Evolutionary conservation across 2,888 invertebrate genomes (phyloP), one percentile per base, ranked within the genome.

Genomic region (Campoplex nolae): DNA sequence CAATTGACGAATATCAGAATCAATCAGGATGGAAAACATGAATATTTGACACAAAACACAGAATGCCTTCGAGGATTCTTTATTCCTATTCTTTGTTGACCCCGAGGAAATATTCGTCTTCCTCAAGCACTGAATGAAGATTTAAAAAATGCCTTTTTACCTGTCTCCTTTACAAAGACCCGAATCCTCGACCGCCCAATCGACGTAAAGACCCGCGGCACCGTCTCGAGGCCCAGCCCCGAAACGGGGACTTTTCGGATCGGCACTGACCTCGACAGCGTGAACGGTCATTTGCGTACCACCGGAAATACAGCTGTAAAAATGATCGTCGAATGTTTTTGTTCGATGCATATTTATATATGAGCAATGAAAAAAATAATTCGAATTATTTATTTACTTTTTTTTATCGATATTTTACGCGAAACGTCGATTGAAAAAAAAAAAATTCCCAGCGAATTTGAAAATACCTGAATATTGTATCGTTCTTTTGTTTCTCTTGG

Each of bases 131-230:
- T 23, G 23, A 79, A 18, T 42, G 18, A 23, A 4, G 18, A 42
- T 62, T 32, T 2, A 2, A 56, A 13, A 58, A 16, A 65, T 56
- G 89, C 91, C 89, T 45, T 45, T 9, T 13, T 58, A 97, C 97
- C 97, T 96, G 95, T 98, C 98, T 56, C 97, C 98, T 91, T 97
- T 96, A 90, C 96, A 96, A 73, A 98, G 95, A 2, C 96, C 96
- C 62, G 97, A 96, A 89, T 97, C 97, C 90, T 98, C 98, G 7
- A 97, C 95, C 0, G 97, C 97, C 98, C 98, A 98, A 89, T 98
- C 98, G 58, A 98, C 96, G 93, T 96, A 96, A 32, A 97, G 95
- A 16, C 97, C 97, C 8, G 96, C 96, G 74, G 95, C 95, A 83
- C 96, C 96, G 23, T 97, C 96, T 83, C 96, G 95, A 23, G 96